These are phyloP conservation scores for Silvanus unidentatus DNA, from an alignment of 2,888 invertebrate species.

Conservation along the genomic window DNA sequence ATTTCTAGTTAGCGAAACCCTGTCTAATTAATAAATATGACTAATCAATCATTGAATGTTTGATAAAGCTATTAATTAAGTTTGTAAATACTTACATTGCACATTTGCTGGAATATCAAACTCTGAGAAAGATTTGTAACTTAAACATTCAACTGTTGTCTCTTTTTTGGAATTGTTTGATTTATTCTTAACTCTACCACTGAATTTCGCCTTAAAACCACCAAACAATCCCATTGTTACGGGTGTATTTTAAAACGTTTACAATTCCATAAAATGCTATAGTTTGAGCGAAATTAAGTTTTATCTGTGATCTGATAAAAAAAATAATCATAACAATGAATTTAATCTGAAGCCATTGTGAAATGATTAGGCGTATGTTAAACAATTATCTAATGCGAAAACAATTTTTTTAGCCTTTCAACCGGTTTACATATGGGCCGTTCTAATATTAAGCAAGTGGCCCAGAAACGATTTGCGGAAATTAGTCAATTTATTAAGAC, in stretches of 20 bases:
- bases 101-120: conserved; percentile 18
- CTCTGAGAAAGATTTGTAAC: conserved; percentile 26
- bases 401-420: conserved; percentile 51
- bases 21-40: too few species aligned
- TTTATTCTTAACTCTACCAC: conserved; percentile 12
- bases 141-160: conserved; percentile 25
- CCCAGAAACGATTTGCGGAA: conserved; percentile 84
- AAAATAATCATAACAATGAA: too few species aligned
- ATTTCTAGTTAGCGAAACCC: too few species aligned
- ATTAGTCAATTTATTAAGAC: conserved; percentile 83
- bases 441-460: conserved; percentile 91
- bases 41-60: too few species aligned
- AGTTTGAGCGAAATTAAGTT: too few species aligned
- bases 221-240: conserved; percentile 31
- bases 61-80: too few species aligned
- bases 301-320: too few species aligned
- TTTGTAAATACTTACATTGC: conserved; percentile 12
- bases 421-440: conserved; percentile 80
- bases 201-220: conserved; percentile 32
- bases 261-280: too few species aligned
- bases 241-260: too few species aligned
- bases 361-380: background rate
- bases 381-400: background rate
- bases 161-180: conserved; percentile 5
- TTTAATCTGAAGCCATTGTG: too few species aligned